Base-by-base conservation (phyloP, 2,797 vertebrate species). In the Diceros bicornis region DNA sequence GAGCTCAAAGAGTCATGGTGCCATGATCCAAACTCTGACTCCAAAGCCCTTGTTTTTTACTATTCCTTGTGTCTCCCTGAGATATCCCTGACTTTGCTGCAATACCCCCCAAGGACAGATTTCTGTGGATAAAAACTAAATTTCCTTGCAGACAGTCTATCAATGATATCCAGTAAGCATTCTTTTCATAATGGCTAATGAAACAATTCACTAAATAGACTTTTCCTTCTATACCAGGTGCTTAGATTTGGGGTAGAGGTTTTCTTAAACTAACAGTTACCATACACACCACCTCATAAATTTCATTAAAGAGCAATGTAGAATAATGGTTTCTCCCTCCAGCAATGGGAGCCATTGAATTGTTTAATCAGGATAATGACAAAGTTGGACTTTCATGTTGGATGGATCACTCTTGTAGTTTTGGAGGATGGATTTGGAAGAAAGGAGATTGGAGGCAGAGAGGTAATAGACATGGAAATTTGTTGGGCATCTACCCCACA, bases 341-440 rank as follows among this genome's bases (percentile, higher is more conserved):
- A 96, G 55, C 18, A 92, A 44, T 79, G 71, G 25, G 64, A 50
- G 55, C 20, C 84, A 72, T 10, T 81, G 47, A 75, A 71, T 72
- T 64, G 57, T 87, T 91, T 91, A 52, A 81, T 95, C 32, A n/a
- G 41, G 66, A 78, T 71, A 77, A 68, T 29, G 84, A 79, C 74
- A 47, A 47, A 41, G 4, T 66, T 71, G 1, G 37, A 61, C 37
- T 52, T 89, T 61, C 29, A 32, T 41, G 14, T 47, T 72, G 72
- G 50, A 17, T 7, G 71, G 25, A 44, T 44, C 62, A 52, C 13
- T 78, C 12, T 50, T 79, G 9, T 9, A 32, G 64, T 37, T 95
- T 92, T 29, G 14, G n/a, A 64, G 62, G 61, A 52, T 59, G 32
- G 21, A 74, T 41, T 92, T 57, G 69, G 52, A 91, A 88, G 6